A percentile compares a stretch with the other conserved stretches of the same genome.
Conservation (phyloP, 2,888 invertebrate species). For the Podabrus alpinus region DNA sequence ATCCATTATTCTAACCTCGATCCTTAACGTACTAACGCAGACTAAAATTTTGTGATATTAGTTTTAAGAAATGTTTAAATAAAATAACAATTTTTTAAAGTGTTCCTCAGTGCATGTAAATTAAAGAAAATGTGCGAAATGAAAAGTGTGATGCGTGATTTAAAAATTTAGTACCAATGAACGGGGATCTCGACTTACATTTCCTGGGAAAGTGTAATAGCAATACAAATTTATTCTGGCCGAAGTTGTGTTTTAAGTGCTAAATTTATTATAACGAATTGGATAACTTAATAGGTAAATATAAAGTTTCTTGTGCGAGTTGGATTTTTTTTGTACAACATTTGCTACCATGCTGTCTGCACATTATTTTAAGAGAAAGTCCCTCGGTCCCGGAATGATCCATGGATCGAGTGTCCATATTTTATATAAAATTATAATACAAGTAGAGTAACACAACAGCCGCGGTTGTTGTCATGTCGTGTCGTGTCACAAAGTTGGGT, state of each 20-base stretch:
- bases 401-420: too few relatives aligned
- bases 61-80: slow-evolving; percentile 2
- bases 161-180: neutral
- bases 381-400: neutral
- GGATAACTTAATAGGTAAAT: neutral
- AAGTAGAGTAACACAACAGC: neutral
- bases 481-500: neutral
- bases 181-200: neutral
- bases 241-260: neutral
- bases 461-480: neutral
- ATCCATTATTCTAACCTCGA: slow-evolving; percentile 34
- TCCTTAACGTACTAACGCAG: slow-evolving; percentile 7
- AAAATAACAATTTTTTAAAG: neutral
- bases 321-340: neutral
- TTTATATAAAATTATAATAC: too few relatives aligned
- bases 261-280: neutral
- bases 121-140: neutral
- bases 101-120: neutral
- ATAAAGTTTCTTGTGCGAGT: neutral
- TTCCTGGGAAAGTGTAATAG: neutral
- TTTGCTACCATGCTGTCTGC: neutral
- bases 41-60: slow-evolving; percentile 14
- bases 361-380: neutral
- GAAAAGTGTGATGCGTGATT: neutral
- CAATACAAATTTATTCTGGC: neutral